Percentiles rank a stretch among this genome's conserved stretches.
Evolutionary conservation across 2,888 invertebrate genomes (phyloP).

Genomic region (Kuschelorhynchus macadamiae): DNA sequence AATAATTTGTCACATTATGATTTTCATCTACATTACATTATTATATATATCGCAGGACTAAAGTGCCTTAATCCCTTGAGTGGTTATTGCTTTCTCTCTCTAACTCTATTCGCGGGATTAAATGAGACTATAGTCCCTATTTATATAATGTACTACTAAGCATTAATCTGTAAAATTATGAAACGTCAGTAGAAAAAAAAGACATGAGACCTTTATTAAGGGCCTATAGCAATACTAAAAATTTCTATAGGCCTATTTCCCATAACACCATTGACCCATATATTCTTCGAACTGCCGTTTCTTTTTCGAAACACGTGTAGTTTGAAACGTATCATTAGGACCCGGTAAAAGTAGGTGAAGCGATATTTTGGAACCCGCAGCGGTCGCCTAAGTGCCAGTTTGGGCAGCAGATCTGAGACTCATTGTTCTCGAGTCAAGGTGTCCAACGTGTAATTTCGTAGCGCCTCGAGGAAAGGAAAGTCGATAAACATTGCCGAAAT

Average conservation of each 20-base stretch:
- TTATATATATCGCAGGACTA: too few relatives aligned
- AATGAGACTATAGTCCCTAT: too few relatives aligned
- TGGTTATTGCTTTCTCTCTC: too few relatives aligned
- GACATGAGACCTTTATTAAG: too few relatives aligned
- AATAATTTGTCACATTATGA: too few relatives aligned
- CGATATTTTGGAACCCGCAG: slow-evolving; percentile 41
- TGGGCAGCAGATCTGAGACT: slow-evolving; percentile 31
- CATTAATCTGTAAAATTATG: too few relatives aligned
- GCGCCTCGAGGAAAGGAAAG: slow-evolving; percentile 43
- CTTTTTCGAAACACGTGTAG: slow-evolving; percentile 29
- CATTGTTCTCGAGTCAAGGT: slow-evolving; percentile 44
- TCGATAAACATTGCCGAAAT: slow-evolving; percentile 37
- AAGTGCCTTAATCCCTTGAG: too few relatives aligned
- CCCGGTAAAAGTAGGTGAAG: slow-evolving; percentile 44
- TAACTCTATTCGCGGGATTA: too few relatives aligned
- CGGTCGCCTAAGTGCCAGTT: slow-evolving; percentile 38
- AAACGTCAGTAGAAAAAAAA: too few relatives aligned
- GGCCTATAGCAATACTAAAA: too few relatives aligned
- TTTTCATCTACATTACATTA: too few relatives aligned
- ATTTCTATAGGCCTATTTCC: not conserved
- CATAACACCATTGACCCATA: slow-evolving; percentile 18
- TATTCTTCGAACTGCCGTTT: slow-evolving; percentile 8
- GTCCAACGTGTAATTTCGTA: slow-evolving; percentile 44
- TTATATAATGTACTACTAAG: too few relatives aligned
- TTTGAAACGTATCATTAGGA: slow-evolving; percentile 38